Evolutionary conservation across 2,797 vertebrate genomes (phyloP), one percentile per base, ranked within the genome.

Genomic region (Astyanax mexicanus): DNA sequence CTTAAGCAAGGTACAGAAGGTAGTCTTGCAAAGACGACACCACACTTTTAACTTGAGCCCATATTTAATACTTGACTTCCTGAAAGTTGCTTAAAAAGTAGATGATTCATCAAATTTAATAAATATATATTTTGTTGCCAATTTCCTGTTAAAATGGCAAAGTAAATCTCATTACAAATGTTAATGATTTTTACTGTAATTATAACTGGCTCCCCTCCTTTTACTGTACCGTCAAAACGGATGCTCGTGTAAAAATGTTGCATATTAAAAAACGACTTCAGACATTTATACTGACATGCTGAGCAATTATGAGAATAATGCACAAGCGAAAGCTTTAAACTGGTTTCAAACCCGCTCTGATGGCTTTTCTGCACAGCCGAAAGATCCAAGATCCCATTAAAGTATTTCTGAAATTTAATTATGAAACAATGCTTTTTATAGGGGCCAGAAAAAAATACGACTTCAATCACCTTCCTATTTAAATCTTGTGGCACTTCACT

Each of bases 391-490:
- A 87, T 84, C 84, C 81, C 80, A 90, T 89, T 85, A 88, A 85
- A 81, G 82, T 72, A 86, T 85, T 87, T 87, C 85, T 77, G 81
- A 84, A 85, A 87, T 80, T 81, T 86, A 87, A 86, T 86, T 74
- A 82, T 87, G 84, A 87, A 89, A 90, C 86, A 88, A 89, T 82
- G 88, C 84, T 83, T 86, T 87, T 84, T 69, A 84, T 64, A 82
- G 84, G 81, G 82, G 80, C 78, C 29, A 58, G 54, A 68, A 70
- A 81, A 83, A 79, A 83, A 69, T 58, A 80, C 73, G 82, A 86
- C 87, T 89, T 88, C 86, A 87, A 88, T 88, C 86, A 79, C 88
- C 88, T 84, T 84, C 81, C 80, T 78, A 85, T 87, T 87, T 80
- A 84, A 87, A 81, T 86, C 84, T 84, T 86, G 85, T 84, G 80